phyloP scores from a whole-genome alignment of 2,113 vertebrate species.

The Catharus minimus region DNA sequence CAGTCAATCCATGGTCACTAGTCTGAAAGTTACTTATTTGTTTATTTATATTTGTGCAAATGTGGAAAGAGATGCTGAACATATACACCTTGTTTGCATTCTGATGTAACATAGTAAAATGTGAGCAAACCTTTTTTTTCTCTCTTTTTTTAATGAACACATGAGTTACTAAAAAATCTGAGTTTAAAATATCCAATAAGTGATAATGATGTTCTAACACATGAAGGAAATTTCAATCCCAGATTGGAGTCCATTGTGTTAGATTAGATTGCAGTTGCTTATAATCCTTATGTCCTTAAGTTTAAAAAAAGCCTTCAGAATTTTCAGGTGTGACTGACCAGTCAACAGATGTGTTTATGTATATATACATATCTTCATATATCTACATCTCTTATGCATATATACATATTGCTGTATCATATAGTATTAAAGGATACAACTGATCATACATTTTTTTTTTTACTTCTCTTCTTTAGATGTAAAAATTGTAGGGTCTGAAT shows the following conservation, averaged over 20 bases:
- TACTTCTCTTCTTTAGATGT: neutral
- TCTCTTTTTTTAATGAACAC: neutral
- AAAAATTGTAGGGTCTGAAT: neutral
- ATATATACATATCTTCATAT: too few species aligned
- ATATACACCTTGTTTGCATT: neutral
- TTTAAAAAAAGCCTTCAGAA: neutral
- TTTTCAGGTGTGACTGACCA: neutral
- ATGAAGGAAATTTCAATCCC: neutral
- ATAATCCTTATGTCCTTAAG: neutral
- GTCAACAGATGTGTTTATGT: neutral
- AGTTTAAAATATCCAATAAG: neutral
- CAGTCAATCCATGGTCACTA: rapidly evolving
- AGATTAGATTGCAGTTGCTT: neutral
- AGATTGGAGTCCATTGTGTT: neutral
- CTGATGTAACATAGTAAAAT: neutral
- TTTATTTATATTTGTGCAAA: neutral
- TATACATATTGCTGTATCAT: too few species aligned
- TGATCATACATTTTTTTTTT: neutral
- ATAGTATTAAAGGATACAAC: neutral
- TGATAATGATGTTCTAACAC: neutral
- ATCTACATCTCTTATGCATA: neutral
- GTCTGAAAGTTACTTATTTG: neutral
- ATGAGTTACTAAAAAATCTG: neutral
- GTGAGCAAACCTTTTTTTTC: neutral
- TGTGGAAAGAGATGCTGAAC: neutral